Evolutionary conservation across 2,113 vertebrate genomes (phyloP).

Genomic region (Steatornis caripensis): DNA sequence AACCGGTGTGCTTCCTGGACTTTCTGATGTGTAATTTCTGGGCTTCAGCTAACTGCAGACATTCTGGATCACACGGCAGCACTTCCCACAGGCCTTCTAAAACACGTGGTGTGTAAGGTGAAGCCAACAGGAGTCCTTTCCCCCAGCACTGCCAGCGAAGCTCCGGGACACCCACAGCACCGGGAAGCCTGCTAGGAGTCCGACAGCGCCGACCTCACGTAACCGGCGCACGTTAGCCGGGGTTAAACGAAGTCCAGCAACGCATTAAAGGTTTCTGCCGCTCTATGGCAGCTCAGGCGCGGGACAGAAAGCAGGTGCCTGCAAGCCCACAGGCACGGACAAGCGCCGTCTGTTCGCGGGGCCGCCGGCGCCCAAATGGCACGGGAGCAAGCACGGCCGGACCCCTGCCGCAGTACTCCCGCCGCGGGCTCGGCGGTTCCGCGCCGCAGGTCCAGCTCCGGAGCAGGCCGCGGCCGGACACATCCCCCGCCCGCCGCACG

Average conservation of each 20-base stretch:
- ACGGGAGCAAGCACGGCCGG: not conserved
- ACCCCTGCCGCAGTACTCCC: too few relatives aligned
- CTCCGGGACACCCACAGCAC: not conserved
- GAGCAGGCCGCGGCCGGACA: not conserved
- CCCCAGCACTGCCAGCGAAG: not conserved
- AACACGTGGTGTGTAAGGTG: rapidly evolving
- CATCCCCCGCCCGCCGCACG: not conserved
- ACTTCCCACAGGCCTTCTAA: rapidly evolving
- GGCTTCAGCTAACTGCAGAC: not conserved
- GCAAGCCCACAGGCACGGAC: rapidly evolving
- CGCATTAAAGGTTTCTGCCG: rapidly evolving
- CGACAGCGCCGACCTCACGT: rapidly evolving
- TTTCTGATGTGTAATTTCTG: rapidly evolving
- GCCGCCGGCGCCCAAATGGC: not conserved
- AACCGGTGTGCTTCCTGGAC: rapidly evolving
- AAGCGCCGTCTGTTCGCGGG: not conserved
- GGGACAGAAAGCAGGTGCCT: not conserved
- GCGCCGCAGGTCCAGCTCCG: too few relatives aligned
- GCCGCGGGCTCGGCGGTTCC: too few relatives aligned
- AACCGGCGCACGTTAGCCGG: rapidly evolving
- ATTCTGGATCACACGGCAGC: rapidly evolving
- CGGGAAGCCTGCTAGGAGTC: rapidly evolving
- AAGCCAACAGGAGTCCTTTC: rapidly evolving
- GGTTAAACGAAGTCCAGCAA: not conserved
- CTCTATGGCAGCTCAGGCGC: rapidly evolving